phyloP scores from a whole-genome alignment of 2,888 invertebrate genomes.

The Gymnocheta viridis region DNA sequence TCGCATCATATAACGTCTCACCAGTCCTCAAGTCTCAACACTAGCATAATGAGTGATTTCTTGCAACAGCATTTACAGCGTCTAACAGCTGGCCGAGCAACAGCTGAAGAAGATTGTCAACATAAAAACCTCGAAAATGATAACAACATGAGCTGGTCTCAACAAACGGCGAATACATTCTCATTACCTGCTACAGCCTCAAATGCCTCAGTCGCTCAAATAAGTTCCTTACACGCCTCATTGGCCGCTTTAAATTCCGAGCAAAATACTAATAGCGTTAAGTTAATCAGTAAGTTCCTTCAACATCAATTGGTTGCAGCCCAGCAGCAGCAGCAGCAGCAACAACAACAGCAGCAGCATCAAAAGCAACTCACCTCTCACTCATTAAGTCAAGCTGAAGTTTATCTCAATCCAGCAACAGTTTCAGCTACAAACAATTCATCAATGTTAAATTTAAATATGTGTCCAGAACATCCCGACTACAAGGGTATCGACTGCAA shows the following conservation, averaged over 20 bases:
- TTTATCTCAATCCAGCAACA: conserved; percentile 70
- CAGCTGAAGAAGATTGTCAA: conserved; percentile 57
- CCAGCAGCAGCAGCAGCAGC: conserved; percentile 61
- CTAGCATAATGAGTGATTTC: conserved; percentile 56
- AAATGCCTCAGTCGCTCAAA: conserved; percentile 69
- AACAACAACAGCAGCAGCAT: conserved; percentile 74
- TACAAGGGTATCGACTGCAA: conserved; percentile 81
- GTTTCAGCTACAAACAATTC: conserved; percentile 46
- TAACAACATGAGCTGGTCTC: conserved; percentile 66
- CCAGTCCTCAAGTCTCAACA: conserved; percentile 39
- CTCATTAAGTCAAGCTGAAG: conserved; percentile 31
- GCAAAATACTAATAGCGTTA: conserved; percentile 72
- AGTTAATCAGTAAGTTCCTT: conserved; percentile 80
- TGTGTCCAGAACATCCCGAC: conserved; percentile 79
- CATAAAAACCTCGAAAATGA: conserved; percentile 58
- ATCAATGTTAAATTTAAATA: conserved; percentile 59
- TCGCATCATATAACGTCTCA: conserved; percentile 13
- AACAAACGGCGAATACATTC: conserved; percentile 49
- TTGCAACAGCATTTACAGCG: conserved; percentile 61
- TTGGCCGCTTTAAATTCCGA: conserved; percentile 74
- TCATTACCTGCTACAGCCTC: conserved; percentile 68
- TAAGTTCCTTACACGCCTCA: conserved; percentile 79
- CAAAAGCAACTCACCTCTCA: conserved; percentile 71
- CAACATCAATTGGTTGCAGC: conserved; percentile 78
- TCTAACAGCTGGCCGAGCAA: conserved; percentile 20